phyloP scores from a whole-genome alignment of 2,888 invertebrate species.

The Salticus scenicus region DNA sequence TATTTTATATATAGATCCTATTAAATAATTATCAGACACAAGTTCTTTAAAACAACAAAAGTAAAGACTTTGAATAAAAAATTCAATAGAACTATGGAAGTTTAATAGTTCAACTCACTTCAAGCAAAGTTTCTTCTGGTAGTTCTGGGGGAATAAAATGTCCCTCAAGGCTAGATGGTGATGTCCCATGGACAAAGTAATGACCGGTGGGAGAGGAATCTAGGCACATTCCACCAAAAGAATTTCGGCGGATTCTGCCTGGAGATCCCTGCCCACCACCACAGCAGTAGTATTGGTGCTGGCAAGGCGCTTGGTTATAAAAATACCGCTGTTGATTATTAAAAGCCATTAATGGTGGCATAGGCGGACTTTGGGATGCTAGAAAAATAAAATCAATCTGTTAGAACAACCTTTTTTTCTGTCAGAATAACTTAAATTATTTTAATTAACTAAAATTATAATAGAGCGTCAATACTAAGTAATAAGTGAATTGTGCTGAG shows the following conservation, averaged over 20 bases:
- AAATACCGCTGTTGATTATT: slow-evolving; percentile 35
- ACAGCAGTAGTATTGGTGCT: slow-evolving; percentile 53
- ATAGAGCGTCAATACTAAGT: too few species aligned
- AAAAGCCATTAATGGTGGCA: slow-evolving; percentile 30
- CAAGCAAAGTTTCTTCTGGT: slow-evolving; percentile 95
- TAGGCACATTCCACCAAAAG: slow-evolving; percentile 21
- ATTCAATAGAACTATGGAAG: too few species aligned
- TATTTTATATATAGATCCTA: too few species aligned
- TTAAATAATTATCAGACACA: too few species aligned
- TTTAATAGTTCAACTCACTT: slow-evolving; percentile 77
- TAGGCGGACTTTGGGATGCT: slow-evolving; percentile 60
- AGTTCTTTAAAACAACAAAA: too few species aligned
- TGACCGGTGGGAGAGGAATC: slow-evolving; percentile 50
- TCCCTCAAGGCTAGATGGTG: slow-evolving; percentile 76
- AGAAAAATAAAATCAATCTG: background rate
- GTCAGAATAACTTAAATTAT: too few species aligned
- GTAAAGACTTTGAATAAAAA: too few species aligned
- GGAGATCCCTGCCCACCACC: slow-evolving; percentile 49
- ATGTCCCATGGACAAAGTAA: slow-evolving; percentile 70
- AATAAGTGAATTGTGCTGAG: too few species aligned
- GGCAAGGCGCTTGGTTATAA: slow-evolving; percentile 22
- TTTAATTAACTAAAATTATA: too few species aligned
- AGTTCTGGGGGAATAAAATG: slow-evolving; percentile 89
- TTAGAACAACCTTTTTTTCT: too few species aligned
- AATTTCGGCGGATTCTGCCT: slow-evolving; percentile 38